phyloP scores from a whole-genome alignment of 1,140 invertebrate species.

The Philotrypesis tridentata region DNA sequence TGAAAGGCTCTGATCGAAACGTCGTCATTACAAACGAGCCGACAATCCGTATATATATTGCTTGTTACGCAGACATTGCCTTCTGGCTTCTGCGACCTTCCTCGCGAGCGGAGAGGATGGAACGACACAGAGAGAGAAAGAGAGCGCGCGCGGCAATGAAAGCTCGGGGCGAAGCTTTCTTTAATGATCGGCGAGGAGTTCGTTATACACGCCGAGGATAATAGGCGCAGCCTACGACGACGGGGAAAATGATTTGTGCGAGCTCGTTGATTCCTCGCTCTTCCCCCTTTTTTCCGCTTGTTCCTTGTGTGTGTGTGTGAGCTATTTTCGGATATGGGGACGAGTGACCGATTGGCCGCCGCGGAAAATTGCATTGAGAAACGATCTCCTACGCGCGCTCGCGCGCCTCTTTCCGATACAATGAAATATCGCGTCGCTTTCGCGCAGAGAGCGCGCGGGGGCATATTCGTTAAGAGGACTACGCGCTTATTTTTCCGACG shows the following conservation, averaged over 20 bases:
- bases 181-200: background rate
- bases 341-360: conserved; percentile 21
- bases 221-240: background rate
- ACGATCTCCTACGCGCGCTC: conserved; percentile 7
- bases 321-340: background rate
- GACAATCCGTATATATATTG: conserved; percentile 67
- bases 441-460: too few species aligned
- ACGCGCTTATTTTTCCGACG: too few species aligned
- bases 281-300: background rate
- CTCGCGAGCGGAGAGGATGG: too few species aligned
- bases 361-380: background rate
- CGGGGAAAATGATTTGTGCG: background rate
- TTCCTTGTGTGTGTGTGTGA: background rate
- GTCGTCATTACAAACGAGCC: conserved; percentile 66
- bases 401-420: background rate
- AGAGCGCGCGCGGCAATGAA: background rate
- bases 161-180: conserved; percentile 5
- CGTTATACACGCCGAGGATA: background rate
- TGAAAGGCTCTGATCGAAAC: conserved; percentile 61
- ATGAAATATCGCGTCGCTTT: conserved; percentile 5
- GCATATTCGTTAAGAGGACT: background rate
- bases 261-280: background rate
- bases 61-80: conserved; percentile 57
- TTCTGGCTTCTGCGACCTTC: conserved; percentile 49
- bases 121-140: background rate